Evolutionary conservation across 2,113 vertebrate genomes (phyloP).

Genomic region (Clarias gariepinus): DNA sequence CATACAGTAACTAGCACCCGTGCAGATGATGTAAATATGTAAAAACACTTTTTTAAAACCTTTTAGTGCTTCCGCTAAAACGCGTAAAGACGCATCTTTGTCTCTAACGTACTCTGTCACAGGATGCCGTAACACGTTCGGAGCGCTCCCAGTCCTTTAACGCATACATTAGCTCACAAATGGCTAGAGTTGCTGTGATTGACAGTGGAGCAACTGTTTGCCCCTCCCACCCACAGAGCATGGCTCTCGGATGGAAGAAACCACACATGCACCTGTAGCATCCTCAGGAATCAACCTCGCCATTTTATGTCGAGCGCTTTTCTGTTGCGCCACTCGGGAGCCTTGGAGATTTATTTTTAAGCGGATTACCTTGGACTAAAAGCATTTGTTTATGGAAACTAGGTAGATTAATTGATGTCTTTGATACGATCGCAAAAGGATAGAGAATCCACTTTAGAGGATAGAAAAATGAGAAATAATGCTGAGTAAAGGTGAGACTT

Average conservation of each 20-base stretch:
- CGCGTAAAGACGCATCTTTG: background rate
- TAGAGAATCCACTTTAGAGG: background rate
- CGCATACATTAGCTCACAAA: background rate
- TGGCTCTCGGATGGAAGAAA: background rate
- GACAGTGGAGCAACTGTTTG: background rate
- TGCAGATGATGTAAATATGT: background rate
- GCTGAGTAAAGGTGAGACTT: background rate
- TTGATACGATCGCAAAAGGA: background rate
- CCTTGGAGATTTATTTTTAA: too few species aligned
- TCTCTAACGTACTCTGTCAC: background rate
- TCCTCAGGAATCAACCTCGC: background rate
- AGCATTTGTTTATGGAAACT: background rate
- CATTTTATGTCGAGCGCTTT: background rate
- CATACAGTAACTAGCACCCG: background rate
- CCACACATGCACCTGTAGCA: too few species aligned
- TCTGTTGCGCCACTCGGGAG: too few species aligned
- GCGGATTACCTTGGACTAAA: background rate
- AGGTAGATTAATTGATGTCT: background rate
- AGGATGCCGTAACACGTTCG: background rate
- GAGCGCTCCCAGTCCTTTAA: background rate
- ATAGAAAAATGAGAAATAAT: background rate
- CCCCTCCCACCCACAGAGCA: too few species aligned
- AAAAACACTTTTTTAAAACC: too few species aligned
- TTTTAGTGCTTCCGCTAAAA: background rate
- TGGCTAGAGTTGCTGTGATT: background rate